Evolutionary conservation across 1,140 invertebrate genomes (phyloP), one percentile per base, ranked within the genome.

Genomic region (Argopecten irradians): DNA sequence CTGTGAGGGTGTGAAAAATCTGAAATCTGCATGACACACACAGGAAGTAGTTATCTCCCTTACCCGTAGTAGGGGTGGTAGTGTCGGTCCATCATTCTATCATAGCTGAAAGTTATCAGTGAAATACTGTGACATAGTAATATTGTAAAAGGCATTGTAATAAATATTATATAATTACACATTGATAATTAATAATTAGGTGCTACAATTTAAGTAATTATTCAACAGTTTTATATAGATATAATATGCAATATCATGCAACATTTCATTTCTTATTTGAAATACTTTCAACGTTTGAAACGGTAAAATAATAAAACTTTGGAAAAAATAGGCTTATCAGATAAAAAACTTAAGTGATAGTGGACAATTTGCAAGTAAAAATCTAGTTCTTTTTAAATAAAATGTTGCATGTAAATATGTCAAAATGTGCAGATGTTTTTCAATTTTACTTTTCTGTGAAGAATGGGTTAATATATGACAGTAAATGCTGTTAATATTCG

Each of bases 31-130:
- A 71, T n/a, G 28, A 71, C 22, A 71, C 55, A 71, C 19, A 71
- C 22, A 71, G 55, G n/a, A 71, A 71, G 16, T n/a, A 46, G 55
- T 71, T 71, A 71, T 71, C 55, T 71, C 55, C 55, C 55, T 71
- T 71, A 71, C 55, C 55, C 55, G 55, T 71, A 71, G 55, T 71
- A 71, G n/a, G 55, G 55, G 16, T 71, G 55, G 55, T 71, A 71
- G 55, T 71, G 55, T 11, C 55, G 55, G 55, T 71, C 55, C 55
- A 71, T 71, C 55, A 71, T 71, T 71, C n/a, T 71, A 71, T 71
- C 55, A 28, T 71, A 71, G 55, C 55, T 71, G 55, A 71, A 71
- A 71, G 22, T 71, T n/a, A 71, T 71, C 55, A 71, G 22, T 71
- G 55, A 71, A 71, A 71, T 71, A 46, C 43, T 71, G 22, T 71